Conservation (phyloP, 2,888 invertebrate species). For the Endomychus coccineus region DNA sequence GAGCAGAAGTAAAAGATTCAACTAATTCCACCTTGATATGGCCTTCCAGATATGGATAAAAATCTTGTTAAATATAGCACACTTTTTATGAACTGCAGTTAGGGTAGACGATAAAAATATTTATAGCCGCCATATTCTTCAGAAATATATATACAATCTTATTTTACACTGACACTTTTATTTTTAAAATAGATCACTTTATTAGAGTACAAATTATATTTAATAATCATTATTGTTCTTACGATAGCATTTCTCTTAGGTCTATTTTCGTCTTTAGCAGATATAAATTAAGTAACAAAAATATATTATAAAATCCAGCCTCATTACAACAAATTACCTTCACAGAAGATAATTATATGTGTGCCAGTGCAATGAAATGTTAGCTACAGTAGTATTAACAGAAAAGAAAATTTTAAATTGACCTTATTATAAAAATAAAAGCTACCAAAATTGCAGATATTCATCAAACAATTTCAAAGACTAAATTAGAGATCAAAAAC, state of each 20-base stretch:
- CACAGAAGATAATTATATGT: conserved; percentile 38
- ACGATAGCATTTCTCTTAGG: no score
- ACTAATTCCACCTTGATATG: conserved; percentile 41
- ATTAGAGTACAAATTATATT: conserved; percentile 17
- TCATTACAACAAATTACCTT: conserved; percentile 24
- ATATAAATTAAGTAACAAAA: no score
- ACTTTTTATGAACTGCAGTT: conserved; percentile 33
- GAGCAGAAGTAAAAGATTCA: conserved; percentile 42
- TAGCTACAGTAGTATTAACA: conserved; percentile 10
- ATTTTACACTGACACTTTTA: conserved; percentile 39
- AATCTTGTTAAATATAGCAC: conserved; percentile 39
- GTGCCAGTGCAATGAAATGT: conserved; percentile 31
- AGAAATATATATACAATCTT: conserved; percentile 41
- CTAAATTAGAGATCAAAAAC: conserved; percentile 41
- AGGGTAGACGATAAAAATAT: conserved; percentile 41
- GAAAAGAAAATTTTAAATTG: conserved; percentile 15
- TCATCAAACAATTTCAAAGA: conserved; percentile 20
- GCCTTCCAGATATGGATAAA: conserved; percentile 45
- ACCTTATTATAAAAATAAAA: conserved; percentile 30
- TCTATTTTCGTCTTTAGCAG: no score
- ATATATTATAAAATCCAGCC: no score
- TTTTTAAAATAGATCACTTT: conserved; percentile 33
- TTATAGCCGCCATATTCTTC: conserved; percentile 41
- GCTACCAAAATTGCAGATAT: conserved; percentile 30
- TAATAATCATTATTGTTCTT: no score